Conservation (phyloP, 1,140 invertebrate genomes). For the Lanistes nyassanus region DNA sequence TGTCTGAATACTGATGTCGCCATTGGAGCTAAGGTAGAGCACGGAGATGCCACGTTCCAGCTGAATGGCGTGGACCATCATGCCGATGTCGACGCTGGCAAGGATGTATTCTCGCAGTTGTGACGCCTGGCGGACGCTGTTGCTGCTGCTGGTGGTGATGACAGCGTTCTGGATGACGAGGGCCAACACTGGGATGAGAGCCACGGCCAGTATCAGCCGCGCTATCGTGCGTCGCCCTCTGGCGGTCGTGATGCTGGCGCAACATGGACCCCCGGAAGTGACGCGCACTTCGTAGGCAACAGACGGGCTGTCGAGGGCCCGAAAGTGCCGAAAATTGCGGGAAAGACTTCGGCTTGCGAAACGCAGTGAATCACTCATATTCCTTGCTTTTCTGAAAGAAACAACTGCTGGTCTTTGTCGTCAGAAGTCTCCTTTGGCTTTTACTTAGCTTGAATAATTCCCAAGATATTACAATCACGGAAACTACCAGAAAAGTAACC, state of each 20-base stretch:
- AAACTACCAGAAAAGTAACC: no score
- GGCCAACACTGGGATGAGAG: constrained; percentile 30
- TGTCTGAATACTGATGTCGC: no score
- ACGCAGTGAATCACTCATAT: no score
- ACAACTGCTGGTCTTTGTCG: no score
- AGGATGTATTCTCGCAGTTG: constrained; percentile 17
- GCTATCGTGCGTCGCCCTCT: constrained; percentile 31
- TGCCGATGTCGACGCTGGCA: constrained; percentile 34
- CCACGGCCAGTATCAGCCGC: constrained; percentile 28
- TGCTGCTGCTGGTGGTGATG: constrained; percentile 8
- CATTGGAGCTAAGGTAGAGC: constrained; percentile 37
- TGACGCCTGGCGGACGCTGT: neutral
- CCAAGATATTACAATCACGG: no score
- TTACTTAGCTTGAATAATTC: no score
- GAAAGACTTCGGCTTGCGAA: no score
- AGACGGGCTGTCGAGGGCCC: no score
- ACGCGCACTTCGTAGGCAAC: no score
- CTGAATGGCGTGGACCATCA: constrained; percentile 42
- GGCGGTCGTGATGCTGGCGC: constrained; percentile 20
- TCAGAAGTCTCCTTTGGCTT: no score
- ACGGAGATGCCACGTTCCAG: constrained; percentile 45
- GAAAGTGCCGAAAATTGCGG: no score
- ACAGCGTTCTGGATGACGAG: constrained; percentile 33
- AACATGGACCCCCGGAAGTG: neutral
- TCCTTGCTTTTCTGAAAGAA: no score